These are phyloP conservation scores for Morpho helenor DNA, from an alignment of 2,888 invertebrate genomes.

Conservation along the genomic window DNA sequence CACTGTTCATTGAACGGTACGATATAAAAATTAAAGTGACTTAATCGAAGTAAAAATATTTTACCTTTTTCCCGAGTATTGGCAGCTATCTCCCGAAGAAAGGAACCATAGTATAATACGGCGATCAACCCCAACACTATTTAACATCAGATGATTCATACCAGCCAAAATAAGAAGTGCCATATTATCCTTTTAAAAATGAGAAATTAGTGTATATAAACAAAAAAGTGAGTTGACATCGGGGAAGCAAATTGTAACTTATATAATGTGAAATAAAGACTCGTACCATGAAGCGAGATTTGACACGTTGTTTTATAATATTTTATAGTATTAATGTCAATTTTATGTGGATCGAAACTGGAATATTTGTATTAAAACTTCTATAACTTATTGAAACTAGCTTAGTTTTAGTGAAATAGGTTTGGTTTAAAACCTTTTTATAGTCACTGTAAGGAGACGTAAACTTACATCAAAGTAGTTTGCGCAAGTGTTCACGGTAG, in stretches of 20 bases:
- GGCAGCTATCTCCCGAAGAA: slow-evolving; percentile 39
- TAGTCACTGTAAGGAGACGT: too few relatives aligned
- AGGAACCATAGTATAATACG: slow-evolving; percentile 46
- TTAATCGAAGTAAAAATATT: neutral
- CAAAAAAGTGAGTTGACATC: too few relatives aligned
- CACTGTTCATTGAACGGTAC: neutral
- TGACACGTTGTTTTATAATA: too few relatives aligned
- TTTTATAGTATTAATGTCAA: too few relatives aligned
- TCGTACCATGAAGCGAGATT: too few relatives aligned
- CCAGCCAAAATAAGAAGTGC: slow-evolving; percentile 42
- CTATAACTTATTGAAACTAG: too few relatives aligned
- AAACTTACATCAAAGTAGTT: slow-evolving; percentile 51
- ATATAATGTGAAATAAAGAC: too few relatives aligned
- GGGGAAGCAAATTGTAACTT: neutral
- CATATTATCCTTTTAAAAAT: slow-evolving; percentile 46
- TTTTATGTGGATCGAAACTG: too few relatives aligned
- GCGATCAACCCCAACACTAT: slow-evolving; percentile 53
- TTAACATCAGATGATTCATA: slow-evolving; percentile 48
- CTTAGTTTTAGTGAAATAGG: too few relatives aligned
- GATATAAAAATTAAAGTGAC: neutral
- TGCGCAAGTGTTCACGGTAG: slow-evolving; percentile 23
- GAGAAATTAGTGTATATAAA: too few relatives aligned
- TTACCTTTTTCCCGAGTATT: slow-evolving; percentile 44
- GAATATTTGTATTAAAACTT: too few relatives aligned
- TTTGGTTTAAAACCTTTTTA: too few relatives aligned